Evolutionary conservation across 2,113 vertebrate species (phyloP).

Genomic region (Strix aluco): DNA sequence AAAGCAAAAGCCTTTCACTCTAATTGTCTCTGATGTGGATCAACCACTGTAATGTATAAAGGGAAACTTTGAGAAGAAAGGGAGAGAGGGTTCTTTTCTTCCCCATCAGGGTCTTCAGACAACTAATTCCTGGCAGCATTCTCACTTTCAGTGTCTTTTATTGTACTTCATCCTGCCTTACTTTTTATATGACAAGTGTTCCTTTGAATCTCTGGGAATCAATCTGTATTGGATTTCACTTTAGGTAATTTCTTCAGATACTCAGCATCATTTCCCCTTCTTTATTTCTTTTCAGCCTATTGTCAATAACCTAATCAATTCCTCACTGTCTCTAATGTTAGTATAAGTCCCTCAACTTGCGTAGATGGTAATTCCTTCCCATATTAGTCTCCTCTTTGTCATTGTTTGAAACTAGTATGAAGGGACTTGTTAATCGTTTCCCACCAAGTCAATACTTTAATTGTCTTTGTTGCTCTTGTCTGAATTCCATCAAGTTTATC

Average conservation of each 20-base stretch:
- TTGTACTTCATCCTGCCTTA: not conserved
- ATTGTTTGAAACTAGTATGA: not conserved
- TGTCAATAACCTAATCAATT: constrained; percentile 24
- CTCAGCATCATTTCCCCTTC: not conserved
- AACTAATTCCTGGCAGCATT: not conserved
- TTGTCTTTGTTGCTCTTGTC: not conserved
- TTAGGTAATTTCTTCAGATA: constrained; percentile 21
- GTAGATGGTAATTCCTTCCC: not conserved
- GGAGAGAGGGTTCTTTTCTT: not conserved
- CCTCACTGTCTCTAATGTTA: not conserved
- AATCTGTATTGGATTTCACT: constrained; percentile 51
- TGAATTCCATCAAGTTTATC: not conserved
- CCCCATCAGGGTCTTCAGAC: not conserved
- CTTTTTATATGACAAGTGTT: constrained; percentile 22
- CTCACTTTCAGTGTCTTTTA: not conserved
- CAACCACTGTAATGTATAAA: not conserved
- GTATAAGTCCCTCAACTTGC: not conserved
- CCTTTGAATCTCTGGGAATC: not conserved
- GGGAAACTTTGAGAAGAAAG: not conserved
- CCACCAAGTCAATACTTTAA: not conserved
- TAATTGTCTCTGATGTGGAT: not conserved
- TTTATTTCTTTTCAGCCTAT: constrained; percentile 17
- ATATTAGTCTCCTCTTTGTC: not conserved
- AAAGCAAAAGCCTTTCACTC: not conserved
- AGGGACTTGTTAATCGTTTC: not conserved